Conservation (phyloP, 1,140 invertebrate species). For the Drosophila athabasca region DNA sequence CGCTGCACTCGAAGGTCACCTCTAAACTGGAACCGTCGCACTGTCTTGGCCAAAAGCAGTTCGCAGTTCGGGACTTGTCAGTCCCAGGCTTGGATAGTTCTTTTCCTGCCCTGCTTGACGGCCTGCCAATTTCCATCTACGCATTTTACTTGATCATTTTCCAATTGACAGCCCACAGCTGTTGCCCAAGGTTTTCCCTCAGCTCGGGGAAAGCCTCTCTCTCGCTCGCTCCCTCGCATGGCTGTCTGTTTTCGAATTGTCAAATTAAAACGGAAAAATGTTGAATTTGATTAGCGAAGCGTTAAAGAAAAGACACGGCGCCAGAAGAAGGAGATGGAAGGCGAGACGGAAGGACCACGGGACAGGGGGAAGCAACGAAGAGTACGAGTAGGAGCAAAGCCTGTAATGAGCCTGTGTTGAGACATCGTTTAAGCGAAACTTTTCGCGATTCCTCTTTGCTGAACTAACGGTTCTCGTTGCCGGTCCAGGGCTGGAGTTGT, state of each 20-base stretch:
- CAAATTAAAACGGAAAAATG: slow-evolving; percentile 81
- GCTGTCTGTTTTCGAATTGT: slow-evolving; percentile 73
- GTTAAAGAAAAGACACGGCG: slow-evolving; percentile 69
- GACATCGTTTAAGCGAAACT: slow-evolving; percentile 68
- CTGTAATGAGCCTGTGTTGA: slow-evolving; percentile 64
- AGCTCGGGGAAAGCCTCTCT: background rate
- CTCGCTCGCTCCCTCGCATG: no score
- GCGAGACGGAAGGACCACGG: no score
- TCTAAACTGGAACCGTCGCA: background rate
- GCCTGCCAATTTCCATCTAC: slow-evolving; percentile 61
- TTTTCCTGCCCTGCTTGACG: background rate
- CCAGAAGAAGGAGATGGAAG: slow-evolving; percentile 10
- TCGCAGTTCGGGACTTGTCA: slow-evolving; percentile 13
- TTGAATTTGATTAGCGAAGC: slow-evolving; percentile 81
- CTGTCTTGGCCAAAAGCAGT: background rate
- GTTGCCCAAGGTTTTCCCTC: slow-evolving; percentile 37
- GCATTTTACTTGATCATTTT: slow-evolving; percentile 74
- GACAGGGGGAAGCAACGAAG: slow-evolving; percentile 5
- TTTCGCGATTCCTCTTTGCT: slow-evolving; percentile 30
- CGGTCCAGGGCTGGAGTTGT: background rate
- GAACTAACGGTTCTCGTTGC: slow-evolving; percentile 44
- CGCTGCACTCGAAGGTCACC: slow-evolving; percentile 42
- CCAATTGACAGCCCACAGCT: slow-evolving; percentile 76
- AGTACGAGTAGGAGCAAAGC: slow-evolving; percentile 46
- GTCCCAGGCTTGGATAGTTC: slow-evolving; percentile 5